Conservation (phyloP, 2,113 vertebrate species). For the Tauraco erythrolophus region DNA sequence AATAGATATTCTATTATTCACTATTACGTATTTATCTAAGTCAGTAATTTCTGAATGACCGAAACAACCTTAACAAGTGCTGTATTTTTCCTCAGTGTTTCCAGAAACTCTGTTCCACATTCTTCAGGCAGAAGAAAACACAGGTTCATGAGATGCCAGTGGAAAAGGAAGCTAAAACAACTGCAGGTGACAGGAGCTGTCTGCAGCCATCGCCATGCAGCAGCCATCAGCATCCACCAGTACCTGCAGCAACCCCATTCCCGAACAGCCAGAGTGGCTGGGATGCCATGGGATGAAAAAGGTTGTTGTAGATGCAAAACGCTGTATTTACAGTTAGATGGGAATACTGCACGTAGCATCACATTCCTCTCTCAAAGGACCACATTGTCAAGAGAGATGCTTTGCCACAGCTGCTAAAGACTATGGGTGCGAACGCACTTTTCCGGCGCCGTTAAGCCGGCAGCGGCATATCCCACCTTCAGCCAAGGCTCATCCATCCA, state of each 20-base stretch:
- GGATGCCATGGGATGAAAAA: not conserved
- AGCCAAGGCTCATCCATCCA: not conserved
- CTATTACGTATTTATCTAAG: not conserved
- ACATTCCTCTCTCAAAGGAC: not conserved
- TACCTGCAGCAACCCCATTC: not conserved
- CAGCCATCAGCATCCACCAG: not conserved
- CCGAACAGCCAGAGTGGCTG: not conserved
- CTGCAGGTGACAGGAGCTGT: not conserved
- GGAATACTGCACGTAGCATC: not conserved
- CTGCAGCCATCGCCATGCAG: not conserved
- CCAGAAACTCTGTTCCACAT: not conserved
- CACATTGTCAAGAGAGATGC: not conserved
- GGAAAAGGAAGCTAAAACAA: not conserved
- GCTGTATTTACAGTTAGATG: not conserved
- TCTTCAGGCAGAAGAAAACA: not conserved
- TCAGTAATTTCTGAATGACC: not conserved
- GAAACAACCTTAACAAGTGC: not conserved
- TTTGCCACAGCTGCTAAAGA: not conserved
- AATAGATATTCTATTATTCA: not conserved
- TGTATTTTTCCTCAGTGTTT: not conserved
- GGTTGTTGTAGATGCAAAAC: not conserved
- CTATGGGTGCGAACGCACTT: fast-evolving
- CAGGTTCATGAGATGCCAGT: not conserved
- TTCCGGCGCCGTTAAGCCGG: not conserved
- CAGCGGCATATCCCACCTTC: not conserved